A percentile compares a stretch with the other conserved stretches of the same genome.
Conservation (phyloP, 2,888 invertebrate species). For the Tricholauxania praeusta region DNA sequence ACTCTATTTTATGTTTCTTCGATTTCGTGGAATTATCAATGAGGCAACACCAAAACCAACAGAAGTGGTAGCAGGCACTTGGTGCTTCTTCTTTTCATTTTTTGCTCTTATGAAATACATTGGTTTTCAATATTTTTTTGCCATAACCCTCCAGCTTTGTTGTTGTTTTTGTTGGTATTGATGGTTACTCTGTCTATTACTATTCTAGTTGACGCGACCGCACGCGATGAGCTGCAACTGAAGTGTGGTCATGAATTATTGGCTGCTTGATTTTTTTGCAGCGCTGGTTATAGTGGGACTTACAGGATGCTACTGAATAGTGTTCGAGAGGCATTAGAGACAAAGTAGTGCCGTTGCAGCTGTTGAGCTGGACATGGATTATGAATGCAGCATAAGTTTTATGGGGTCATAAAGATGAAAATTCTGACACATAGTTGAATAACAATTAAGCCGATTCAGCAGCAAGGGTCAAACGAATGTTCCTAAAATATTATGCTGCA, state of each 20-base stretch:
- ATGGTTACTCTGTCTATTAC: neutral
- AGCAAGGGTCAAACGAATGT: too few species aligned
- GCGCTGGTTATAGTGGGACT: too few species aligned
- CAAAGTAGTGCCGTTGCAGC: neutral
- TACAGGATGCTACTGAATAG: too few species aligned
- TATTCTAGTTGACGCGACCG: constrained; percentile 1
- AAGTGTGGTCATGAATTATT: constrained; percentile 33
- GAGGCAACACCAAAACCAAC: constrained; percentile 37
- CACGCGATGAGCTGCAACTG: neutral
- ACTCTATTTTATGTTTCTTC: constrained; percentile 58
- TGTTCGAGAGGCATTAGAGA: neutral
- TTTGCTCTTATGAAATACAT: neutral
- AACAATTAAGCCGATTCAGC: too few species aligned
- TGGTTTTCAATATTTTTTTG: constrained; percentile 6
- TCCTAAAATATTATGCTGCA: too few species aligned
- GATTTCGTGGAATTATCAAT: constrained; percentile 63
- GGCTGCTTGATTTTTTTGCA: neutral
- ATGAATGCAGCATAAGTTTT: constrained; percentile 6
- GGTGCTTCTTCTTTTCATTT: neutral
- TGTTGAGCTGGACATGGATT: neutral
- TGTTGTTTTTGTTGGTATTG: constrained; percentile 17
- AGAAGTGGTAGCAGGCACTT: neutral
- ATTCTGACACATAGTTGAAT: too few species aligned
- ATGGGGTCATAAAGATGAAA: neutral
- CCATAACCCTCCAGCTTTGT: neutral